Evolutionary conservation across 2,888 invertebrate genomes (phyloP).

Genomic region (Nomada ruficornis): DNA sequence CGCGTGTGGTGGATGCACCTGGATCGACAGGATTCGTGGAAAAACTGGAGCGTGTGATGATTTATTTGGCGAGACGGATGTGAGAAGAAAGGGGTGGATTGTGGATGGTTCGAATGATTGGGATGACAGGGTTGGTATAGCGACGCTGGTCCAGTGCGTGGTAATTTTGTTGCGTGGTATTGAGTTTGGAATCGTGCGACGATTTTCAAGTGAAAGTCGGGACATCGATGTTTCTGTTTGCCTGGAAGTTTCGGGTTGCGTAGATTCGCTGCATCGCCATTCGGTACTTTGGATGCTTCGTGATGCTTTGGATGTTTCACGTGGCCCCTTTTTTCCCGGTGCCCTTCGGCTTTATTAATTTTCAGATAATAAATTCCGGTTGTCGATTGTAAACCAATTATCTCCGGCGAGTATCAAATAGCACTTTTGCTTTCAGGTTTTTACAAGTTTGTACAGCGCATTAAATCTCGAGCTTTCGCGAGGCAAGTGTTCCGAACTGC

Average conservation of each 20-base stretch:
- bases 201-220: not conserved
- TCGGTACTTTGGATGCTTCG: not conserved
- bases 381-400: no score
- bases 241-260: not conserved
- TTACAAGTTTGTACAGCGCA: no score
- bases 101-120: not conserved
- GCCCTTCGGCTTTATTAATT: not conserved
- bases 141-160: not conserved
- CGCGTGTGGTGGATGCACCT: constrained; percentile 7
- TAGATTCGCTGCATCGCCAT: not conserved
- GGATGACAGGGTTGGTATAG: not conserved
- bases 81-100: not conserved
- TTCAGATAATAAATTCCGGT: not conserved
- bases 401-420: no score
- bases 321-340: not conserved
- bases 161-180: not conserved
- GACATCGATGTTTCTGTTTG: constrained; percentile 4
- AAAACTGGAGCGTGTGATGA: not conserved
- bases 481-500: no score
- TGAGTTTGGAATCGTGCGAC: not conserved
- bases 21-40: constrained; percentile 25
- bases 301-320: not conserved
- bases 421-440: no score
- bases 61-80: not conserved
- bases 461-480: no score